These are phyloP conservation scores for Fringilla coelebs DNA, from an alignment of 2,797 vertebrate species.

Conservation along the genomic window DNA sequence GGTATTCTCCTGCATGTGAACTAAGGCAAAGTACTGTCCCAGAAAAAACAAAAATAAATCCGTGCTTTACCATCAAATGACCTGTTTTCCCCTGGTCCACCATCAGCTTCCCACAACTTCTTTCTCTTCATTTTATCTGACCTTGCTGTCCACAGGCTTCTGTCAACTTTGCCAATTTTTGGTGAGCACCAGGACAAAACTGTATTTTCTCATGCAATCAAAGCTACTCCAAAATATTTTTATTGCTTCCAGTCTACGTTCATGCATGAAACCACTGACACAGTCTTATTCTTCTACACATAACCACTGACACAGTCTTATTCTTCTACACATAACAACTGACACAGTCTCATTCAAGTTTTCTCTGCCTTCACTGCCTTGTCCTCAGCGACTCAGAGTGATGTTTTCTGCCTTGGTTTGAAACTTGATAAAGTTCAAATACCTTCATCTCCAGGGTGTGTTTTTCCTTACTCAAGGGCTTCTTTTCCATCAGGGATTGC, in stretches of 20 bases:
- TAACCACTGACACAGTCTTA: background rate
- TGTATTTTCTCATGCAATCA: background rate
- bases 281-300: too few species aligned
- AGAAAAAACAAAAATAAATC: background rate
- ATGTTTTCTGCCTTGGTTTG: background rate
- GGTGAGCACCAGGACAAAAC: background rate
- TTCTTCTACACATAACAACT: too few species aligned
- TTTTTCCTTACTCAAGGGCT: background rate
- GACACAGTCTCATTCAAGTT: background rate
- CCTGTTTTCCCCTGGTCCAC: background rate
- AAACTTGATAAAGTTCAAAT: background rate
- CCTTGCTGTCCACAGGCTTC: rapidly evolving
- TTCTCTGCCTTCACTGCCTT: background rate
- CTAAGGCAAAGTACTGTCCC: background rate
- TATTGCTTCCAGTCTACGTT: background rate
- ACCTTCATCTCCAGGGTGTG: background rate
- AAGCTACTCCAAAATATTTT: background rate
- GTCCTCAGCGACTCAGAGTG: rapidly evolving
- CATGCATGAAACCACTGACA: background rate
- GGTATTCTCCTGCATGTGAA: background rate
- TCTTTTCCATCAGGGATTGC: background rate
- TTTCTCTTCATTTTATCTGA: background rate
- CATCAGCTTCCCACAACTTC: background rate
- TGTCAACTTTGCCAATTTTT: background rate
- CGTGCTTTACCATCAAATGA: background rate